Evolutionary conservation across 2,797 vertebrate species (phyloP).

Genomic region (Chromobotia macracanthus): DNA sequence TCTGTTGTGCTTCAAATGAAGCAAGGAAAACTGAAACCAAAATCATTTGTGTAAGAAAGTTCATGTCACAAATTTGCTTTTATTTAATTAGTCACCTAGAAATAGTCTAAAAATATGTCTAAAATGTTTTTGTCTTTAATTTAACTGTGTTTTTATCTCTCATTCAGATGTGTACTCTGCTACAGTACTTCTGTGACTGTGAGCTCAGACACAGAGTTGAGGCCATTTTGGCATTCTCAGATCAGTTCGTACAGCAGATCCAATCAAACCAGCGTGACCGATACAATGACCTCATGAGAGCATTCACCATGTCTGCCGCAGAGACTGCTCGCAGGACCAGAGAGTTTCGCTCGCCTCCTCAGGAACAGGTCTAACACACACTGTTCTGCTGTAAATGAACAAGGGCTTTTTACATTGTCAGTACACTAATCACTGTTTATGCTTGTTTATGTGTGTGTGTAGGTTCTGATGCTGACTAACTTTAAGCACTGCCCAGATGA

Average conservation of each 20-base stretch:
- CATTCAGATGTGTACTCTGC: slow-evolving; percentile 89
- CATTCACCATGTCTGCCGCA: slow-evolving; percentile 88
- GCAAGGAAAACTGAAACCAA: not conserved
- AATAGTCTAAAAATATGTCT: no score
- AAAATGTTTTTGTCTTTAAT: no score
- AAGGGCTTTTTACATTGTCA: not conserved
- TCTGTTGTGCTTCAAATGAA: slow-evolving; percentile 53
- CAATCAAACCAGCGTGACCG: slow-evolving; percentile 87
- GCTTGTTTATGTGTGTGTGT: not conserved
- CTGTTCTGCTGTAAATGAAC: not conserved
- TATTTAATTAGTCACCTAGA: not conserved
- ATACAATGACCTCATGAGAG: slow-evolving; percentile 85
- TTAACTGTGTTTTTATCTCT: not conserved
- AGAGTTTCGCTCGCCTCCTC: slow-evolving; percentile 92
- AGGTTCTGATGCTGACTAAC: slow-evolving; percentile 91
- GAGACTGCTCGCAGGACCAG: slow-evolving; percentile 90
- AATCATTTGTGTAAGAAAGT: not conserved
- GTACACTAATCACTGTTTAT: not conserved
- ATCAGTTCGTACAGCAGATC: slow-evolving; percentile 82
- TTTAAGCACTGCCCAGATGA: slow-evolving; percentile 82
- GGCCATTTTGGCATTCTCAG: slow-evolving; percentile 87
- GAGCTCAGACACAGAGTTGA: slow-evolving; percentile 93
- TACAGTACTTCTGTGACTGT: slow-evolving; percentile 95
- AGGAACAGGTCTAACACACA: slow-evolving; percentile 82
- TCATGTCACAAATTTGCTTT: not conserved